These are phyloP conservation scores for Leptosomus discolor DNA, from an alignment of 2,113 vertebrate genomes.

Conservation along the genomic window DNA sequence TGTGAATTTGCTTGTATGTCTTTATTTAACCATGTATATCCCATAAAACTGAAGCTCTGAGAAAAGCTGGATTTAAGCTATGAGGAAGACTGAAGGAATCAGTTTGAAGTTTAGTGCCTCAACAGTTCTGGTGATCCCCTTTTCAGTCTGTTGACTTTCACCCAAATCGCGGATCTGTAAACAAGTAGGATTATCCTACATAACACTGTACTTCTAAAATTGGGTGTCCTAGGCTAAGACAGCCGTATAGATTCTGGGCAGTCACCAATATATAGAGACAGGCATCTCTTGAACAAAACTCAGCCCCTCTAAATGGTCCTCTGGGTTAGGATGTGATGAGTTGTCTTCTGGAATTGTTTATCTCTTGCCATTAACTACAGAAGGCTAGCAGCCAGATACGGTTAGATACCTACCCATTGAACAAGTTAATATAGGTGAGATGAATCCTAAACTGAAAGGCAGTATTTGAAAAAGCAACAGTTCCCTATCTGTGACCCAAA, in stretches of 20 bases:
- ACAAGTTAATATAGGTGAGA: background rate
- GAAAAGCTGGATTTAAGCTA: background rate
- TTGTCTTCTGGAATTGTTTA: background rate
- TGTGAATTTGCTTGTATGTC: background rate
- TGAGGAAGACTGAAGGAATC: background rate
- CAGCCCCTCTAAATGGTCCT: accelerated
- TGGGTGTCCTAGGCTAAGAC: background rate
- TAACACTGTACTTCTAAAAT: background rate
- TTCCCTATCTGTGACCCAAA: background rate
- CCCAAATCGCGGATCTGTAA: background rate
- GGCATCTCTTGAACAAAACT: background rate
- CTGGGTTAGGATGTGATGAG: background rate
- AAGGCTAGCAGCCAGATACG: background rate
- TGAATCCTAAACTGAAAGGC: background rate
- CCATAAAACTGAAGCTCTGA: background rate
- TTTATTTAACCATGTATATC: background rate
- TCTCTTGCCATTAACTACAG: background rate
- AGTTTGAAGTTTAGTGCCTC: background rate
- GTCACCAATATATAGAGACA: background rate
- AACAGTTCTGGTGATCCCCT: background rate
- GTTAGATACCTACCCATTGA: background rate
- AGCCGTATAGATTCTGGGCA: background rate
- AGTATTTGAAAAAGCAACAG: background rate
- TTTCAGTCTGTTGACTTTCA: background rate
- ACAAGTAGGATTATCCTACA: background rate